These are phyloP conservation scores for Sarcophaga carnaria DNA, from an alignment of 2,888 invertebrate species.

Conservation along the genomic window DNA sequence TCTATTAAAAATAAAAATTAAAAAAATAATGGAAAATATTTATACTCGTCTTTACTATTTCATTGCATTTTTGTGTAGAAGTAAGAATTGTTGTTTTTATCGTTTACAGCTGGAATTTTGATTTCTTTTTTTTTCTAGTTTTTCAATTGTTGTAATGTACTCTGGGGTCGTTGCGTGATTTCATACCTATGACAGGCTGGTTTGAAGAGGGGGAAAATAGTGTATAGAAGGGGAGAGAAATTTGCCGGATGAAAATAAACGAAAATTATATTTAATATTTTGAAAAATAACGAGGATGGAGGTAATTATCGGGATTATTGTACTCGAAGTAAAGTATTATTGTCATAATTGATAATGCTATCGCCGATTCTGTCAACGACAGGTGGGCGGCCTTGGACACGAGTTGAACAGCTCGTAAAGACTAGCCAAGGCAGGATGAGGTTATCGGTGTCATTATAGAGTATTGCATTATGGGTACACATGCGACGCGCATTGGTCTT, in stretches of 20 bases:
- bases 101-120: constrained; percentile 10
- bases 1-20: constrained; percentile 14
- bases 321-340: too few relatives aligned
- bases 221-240: neutral
- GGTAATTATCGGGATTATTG: neutral
- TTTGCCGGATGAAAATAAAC: neutral
- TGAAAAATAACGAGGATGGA: neutral
- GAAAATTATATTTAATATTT: too few relatives aligned
- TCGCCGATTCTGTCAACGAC: too few relatives aligned
- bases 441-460: too few relatives aligned
- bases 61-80: constrained; percentile 38
- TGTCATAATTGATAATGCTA: too few relatives aligned
- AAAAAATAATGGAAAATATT: neutral
- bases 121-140: constrained; percentile 11
- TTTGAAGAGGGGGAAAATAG: neutral
- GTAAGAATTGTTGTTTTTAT: constrained; percentile 26
- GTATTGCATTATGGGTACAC: too few relatives aligned
- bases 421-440: too few relatives aligned
- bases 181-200: constrained; percentile 32
- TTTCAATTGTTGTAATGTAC: constrained; percentile 68
- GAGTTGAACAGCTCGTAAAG: too few relatives aligned
- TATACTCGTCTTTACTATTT: neutral
- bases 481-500: too few relatives aligned
- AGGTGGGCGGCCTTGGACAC: too few relatives aligned
- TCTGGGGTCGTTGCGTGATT: constrained; percentile 64